These are phyloP conservation scores for Istiophorus platypterus DNA, from an alignment of 2,113 vertebrate genomes.

Conservation along the genomic window DNA sequence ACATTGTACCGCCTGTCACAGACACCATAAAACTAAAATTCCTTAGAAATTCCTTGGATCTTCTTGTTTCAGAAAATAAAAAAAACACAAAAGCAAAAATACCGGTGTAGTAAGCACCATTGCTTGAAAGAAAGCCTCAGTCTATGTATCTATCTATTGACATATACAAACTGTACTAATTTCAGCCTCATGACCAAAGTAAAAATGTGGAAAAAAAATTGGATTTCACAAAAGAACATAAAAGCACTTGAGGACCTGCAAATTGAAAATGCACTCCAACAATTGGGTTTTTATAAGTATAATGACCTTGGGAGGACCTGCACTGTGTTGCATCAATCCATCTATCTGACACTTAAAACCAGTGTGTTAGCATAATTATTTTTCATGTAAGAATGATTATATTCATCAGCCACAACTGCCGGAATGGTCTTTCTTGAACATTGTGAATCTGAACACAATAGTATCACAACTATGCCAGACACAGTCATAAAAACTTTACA, in stretches of 20 bases:
- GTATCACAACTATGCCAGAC: too few species aligned
- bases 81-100: too few species aligned
- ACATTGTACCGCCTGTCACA: conserved; percentile 8
- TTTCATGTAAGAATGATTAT: too few species aligned
- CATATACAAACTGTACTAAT: neutral
- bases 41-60: conserved; percentile 23
- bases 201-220: neutral
- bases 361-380: too few species aligned
- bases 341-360: too few species aligned
- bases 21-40: conserved; percentile 22
- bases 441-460: too few species aligned
- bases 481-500: too few species aligned
- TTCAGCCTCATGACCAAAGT: neutral
- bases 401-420: too few species aligned
- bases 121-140: neutral
- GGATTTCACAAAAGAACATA: neutral
- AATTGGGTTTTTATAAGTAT: too few species aligned
- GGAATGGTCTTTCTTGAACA: too few species aligned
- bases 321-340: neutral
- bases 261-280: neutral
- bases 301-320: neutral
- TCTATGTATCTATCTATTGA: neutral
- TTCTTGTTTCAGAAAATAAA: neutral
- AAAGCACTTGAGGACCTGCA: neutral
- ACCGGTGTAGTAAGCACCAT: too few species aligned